phyloP scores from a whole-genome alignment of 2,797 vertebrate genomes.

The Lacerta viridis region DNA sequence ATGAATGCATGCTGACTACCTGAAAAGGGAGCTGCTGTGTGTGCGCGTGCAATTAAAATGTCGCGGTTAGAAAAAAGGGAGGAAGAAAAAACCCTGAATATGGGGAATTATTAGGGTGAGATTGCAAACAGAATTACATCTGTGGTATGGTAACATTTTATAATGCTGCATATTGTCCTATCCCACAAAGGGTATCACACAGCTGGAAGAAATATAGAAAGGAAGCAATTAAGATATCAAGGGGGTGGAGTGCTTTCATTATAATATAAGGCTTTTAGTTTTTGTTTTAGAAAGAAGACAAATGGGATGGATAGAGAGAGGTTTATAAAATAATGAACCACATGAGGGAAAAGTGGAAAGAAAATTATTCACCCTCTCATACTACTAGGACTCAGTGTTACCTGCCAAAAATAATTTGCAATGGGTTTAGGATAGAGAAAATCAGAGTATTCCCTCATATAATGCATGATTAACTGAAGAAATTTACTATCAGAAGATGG shows the following conservation, averaged over 20 bases:
- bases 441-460: neutral
- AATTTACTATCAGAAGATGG: neutral
- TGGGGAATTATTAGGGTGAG: neutral
- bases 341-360: neutral
- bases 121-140: neutral
- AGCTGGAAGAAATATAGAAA: neutral
- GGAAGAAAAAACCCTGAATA: neutral
- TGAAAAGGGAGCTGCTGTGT: neutral
- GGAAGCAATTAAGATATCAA: neutral
- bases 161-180: neutral
- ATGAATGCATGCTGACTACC: neutral
- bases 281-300: neutral
- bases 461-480: neutral
- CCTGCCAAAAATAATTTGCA: neutral
- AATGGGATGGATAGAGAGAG: rapidly evolving
- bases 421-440: neutral
- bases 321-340: neutral
- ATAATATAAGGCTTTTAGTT: too few relatives aligned
- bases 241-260: too few relatives aligned
- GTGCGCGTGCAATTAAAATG: neutral
- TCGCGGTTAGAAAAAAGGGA: too few relatives aligned
- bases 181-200: neutral
- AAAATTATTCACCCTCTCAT: neutral
- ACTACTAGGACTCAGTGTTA: too few relatives aligned
- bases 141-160: neutral